Evolutionary conservation across 2,797 vertebrate genomes (phyloP).

Genomic region (Paratrypauchen microcephalus): DNA sequence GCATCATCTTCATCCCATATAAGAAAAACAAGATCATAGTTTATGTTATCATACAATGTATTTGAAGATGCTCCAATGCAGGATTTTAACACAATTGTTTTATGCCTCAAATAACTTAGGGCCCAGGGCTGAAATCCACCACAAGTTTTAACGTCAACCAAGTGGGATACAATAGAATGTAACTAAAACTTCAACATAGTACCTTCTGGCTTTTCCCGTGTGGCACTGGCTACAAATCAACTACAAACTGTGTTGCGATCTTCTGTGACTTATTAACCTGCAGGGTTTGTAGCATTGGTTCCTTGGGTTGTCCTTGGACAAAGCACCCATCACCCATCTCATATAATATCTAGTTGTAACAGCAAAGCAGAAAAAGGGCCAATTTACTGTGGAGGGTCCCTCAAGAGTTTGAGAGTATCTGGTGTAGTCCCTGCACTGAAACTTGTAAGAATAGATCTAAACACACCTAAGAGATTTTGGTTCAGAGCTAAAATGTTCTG

Average conservation of each 20-base stretch:
- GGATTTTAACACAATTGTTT: not conserved
- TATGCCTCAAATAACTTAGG: conserved; percentile 2
- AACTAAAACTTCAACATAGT: not conserved
- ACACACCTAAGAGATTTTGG: no score
- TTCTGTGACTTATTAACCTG: not conserved
- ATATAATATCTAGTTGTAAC: no score
- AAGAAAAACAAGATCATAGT: conserved; percentile 51
- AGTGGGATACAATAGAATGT: not conserved
- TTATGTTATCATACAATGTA: conserved; percentile 18
- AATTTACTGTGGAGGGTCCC: no score
- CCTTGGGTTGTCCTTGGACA: no score
- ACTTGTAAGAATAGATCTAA: no score
- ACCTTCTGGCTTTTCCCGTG: no score
- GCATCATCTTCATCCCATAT: conserved; percentile 56
- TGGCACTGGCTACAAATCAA: not conserved
- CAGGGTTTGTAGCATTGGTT: not conserved
- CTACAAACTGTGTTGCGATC: not conserved
- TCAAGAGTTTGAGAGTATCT: no score
- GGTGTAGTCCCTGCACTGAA: no score
- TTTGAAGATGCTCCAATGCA: conserved; percentile 10
- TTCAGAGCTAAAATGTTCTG: no score
- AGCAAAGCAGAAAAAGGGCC: no score
- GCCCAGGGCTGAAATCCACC: conserved; percentile 25
- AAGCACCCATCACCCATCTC: no score
- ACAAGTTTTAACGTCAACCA: not conserved